Evolutionary conservation across 2,888 invertebrate genomes (phyloP).

Genomic region (Mamestra brassicae): DNA sequence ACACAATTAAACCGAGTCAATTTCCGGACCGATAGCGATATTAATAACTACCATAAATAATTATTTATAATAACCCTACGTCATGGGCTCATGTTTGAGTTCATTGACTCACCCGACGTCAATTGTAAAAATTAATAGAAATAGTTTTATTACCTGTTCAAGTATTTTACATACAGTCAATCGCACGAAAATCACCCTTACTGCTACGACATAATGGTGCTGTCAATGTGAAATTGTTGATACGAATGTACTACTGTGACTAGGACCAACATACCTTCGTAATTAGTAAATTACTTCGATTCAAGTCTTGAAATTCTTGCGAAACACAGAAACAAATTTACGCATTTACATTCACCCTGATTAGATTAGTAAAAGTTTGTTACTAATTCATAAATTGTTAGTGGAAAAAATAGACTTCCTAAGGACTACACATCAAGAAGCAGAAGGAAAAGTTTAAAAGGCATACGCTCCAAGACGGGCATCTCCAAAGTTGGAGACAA

Average conservation of each 20-base stretch:
- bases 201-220: not conserved
- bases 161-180: not conserved
- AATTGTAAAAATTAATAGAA: slow-evolving; percentile 16
- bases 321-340: slow-evolving; percentile 36
- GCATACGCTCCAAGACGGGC: too few relatives aligned
- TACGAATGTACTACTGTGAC: not conserved
- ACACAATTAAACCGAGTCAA: slow-evolving; percentile 15
- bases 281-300: slow-evolving; percentile 2
- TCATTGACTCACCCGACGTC: slow-evolving; percentile 25
- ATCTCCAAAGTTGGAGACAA: too few relatives aligned
- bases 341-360: slow-evolving; percentile 22
- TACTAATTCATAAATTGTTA: not conserved
- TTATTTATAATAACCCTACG: slow-evolving; percentile 27
- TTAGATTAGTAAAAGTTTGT: slow-evolving; percentile 7
- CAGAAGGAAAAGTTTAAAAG: too few relatives aligned
- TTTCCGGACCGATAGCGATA: slow-evolving; percentile 42
- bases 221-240: not conserved
- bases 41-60: slow-evolving; percentile 18
- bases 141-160: slow-evolving; percentile 2
- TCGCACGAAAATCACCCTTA: not conserved
- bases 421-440: too few relatives aligned
- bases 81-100: slow-evolving; percentile 33
- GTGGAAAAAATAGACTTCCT: not conserved
- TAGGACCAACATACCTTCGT: not conserved
- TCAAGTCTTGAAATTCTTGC: slow-evolving; percentile 33